Evolutionary conservation across 2,113 vertebrate genomes (phyloP).

Genomic region (Dipodomys merriami): DNA sequence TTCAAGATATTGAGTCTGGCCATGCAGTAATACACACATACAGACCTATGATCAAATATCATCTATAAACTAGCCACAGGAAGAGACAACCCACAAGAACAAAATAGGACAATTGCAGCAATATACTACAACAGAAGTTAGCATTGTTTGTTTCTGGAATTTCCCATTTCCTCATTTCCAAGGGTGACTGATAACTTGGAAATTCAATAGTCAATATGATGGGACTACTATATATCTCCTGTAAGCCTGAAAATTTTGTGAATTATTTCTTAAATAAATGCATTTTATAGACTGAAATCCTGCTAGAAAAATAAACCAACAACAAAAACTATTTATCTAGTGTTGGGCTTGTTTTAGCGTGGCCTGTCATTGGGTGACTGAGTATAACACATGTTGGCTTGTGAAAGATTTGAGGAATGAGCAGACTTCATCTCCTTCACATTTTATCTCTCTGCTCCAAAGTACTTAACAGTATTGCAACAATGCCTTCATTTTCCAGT

Average conservation of each 20-base stretch:
- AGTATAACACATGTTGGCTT: background rate
- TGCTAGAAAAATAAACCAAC: background rate
- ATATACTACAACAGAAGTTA: background rate
- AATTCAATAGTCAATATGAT: background rate
- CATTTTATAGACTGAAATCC: background rate
- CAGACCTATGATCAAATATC: background rate
- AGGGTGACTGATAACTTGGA: background rate
- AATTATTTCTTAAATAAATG: background rate
- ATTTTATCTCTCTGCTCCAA: background rate
- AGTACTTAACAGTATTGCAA: no score
- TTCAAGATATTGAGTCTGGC: background rate
- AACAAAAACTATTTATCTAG: background rate
- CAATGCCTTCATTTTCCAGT: background rate
- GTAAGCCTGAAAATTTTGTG: background rate
- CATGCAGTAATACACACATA: no score
- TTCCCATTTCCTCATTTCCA: background rate
- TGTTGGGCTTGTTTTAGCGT: background rate
- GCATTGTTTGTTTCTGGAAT: background rate
- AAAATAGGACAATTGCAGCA: background rate
- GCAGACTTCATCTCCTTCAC: background rate
- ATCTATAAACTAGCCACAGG: background rate
- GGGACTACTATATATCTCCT: background rate
- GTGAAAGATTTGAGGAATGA: background rate
- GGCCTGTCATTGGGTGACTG: background rate
- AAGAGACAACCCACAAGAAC: background rate